Base-by-base conservation (phyloP, 2,113 vertebrate species). In the Brachirus orientalis region DNA sequence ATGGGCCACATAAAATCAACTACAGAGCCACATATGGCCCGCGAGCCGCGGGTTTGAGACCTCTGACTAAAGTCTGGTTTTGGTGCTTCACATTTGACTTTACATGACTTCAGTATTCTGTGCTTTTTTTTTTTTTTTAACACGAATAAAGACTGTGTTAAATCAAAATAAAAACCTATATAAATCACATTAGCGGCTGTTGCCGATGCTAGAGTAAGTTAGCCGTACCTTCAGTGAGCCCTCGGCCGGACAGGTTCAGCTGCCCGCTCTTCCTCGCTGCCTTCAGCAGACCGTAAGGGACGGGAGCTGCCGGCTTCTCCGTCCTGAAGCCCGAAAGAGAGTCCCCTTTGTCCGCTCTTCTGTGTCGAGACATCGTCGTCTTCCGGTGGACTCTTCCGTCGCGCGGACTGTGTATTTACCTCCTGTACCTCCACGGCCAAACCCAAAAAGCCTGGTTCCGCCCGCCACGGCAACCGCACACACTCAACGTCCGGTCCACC, bases 211-310 rank as follows among this genome's bases (percentile, higher is more conserved):
- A 3, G 8, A 17, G 10, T 37, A 17, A 6, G 16, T 1, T 17
- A 11, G 17, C 6, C 1, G 9, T 91, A 98, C 96, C 95, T 87
- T 97, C 92, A 0, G 54, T 88, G 33, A 98, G 92, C 47, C 90
- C 92, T 50, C 95, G 91, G 8, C 93, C 94, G 0, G 95, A 93
- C 65, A 98, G 89, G 82, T 97, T 96, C 17, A 98, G 88, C 69
- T 95, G 95, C 1, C 97, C 96, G 83, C 95, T 97, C 56, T 93
- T 94, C 71, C 96, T 86, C 8, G 97, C 97, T 6, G 94, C 80
- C 69, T 94, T 95, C 28, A 98, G 68, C 57, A 98, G 86, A 0
- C 95, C 96, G 52, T 84, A 80, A 0, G 95, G 94, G 1, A 98
- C 79, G 0, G 75, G 18, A 0, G 76, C 63, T 20, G 80, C 88